Conservation (phyloP, 1,140 invertebrate species). For the Radopholus similis region DNA sequence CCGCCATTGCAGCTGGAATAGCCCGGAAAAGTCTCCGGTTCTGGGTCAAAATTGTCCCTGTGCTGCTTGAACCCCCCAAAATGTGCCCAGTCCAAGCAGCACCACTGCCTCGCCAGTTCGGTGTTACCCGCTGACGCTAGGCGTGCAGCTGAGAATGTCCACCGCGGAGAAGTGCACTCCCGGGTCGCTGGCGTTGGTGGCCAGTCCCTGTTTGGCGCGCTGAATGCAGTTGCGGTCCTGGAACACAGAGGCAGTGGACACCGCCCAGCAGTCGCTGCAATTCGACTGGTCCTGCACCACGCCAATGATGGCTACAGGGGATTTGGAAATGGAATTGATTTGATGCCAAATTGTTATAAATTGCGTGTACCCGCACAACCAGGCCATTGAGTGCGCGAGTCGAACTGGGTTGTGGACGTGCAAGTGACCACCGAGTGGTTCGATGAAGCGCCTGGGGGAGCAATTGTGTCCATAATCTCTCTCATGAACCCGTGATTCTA, state of each 20-base stretch:
- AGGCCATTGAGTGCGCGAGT: conserved; percentile 75
- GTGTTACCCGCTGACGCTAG: neutral
- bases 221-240: conserved; percentile 82
- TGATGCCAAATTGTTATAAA: too few species aligned
- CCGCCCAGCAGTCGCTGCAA: conserved; percentile 61
- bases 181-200: neutral
- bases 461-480: neutral
- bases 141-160: conserved; percentile 15
- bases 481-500: neutral
- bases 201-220: conserved; percentile 70
- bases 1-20: conserved; percentile 11
- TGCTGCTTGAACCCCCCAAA: too few species aligned
- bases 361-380: conserved; percentile 79
- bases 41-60: neutral
- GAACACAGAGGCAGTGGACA: conserved; percentile 64
- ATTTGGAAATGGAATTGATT: too few species aligned
- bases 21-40: neutral
- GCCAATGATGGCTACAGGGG: conserved; percentile 63
- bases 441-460: neutral
- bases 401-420: conserved; percentile 69
- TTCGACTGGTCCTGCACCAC: conserved; percentile 64
- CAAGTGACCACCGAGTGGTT: neutral
- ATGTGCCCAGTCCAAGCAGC: too few species aligned
- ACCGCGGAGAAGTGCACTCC: neutral
- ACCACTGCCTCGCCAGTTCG: too few species aligned